phyloP scores from a whole-genome alignment of 2,888 invertebrate genomes.

The Chaetogeoica ovagalla region DNA sequence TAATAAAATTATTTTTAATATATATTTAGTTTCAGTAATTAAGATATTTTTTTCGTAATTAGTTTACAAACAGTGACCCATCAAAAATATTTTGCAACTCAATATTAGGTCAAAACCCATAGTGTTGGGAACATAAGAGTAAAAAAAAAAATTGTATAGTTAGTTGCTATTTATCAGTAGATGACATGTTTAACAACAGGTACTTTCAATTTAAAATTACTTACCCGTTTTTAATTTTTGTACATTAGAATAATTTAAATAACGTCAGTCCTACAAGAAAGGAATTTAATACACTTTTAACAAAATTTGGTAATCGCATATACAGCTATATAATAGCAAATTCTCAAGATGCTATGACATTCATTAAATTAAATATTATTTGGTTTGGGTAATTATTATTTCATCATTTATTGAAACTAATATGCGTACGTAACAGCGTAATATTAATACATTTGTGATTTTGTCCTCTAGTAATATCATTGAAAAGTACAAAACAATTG shows the following conservation, averaged over 20 bases:
- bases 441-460: too few species aligned
- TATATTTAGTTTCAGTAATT: too few species aligned
- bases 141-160: too few species aligned
- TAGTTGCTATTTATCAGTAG: too few species aligned
- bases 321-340: slow-evolving; percentile 35
- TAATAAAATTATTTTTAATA: too few species aligned
- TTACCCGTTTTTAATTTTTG: slow-evolving; percentile 7
- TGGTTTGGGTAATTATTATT: slow-evolving; percentile 42
- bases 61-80: too few species aligned
- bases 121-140: too few species aligned
- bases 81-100: too few species aligned
- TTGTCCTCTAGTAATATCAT: slow-evolving; percentile 17
- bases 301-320: slow-evolving; percentile 43
- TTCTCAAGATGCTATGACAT: slow-evolving; percentile 42
- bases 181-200: too few species aligned
- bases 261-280: slow-evolving; percentile 34
- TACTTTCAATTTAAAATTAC: neutral
- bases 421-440: neutral
- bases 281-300: slow-evolving; percentile 49
- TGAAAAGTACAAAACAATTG: slow-evolving; percentile 48
- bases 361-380: slow-evolving; percentile 41
- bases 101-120: too few species aligned
- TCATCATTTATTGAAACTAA: neutral
- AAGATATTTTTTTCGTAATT: too few species aligned
- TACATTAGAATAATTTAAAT: slow-evolving; percentile 44